phyloP scores from a whole-genome alignment of 2,888 invertebrate species.

The Leptinotarsa haldemani region DNA sequence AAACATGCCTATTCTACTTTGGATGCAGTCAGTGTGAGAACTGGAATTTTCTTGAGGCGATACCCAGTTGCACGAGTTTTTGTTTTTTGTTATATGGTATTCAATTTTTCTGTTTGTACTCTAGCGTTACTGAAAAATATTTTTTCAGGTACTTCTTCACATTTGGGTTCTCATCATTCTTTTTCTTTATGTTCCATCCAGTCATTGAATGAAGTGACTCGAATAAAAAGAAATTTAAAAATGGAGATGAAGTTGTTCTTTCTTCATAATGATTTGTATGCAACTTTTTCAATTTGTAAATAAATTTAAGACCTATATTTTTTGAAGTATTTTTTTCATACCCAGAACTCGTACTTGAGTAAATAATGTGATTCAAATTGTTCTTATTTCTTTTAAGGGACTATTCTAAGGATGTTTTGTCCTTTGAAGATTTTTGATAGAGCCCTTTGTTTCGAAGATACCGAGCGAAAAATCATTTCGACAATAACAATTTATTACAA shows the following conservation, averaged over 20 bases:
- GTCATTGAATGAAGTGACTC: constrained; percentile 38
- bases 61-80: constrained; percentile 86
- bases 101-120: constrained; percentile 17
- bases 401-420: too few relatives aligned
- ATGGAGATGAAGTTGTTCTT: not conserved
- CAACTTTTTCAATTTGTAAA: too few relatives aligned
- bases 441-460: too few relatives aligned
- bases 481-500: too few relatives aligned
- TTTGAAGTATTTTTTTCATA: too few relatives aligned
- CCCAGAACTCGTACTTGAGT: too few relatives aligned
- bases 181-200: constrained; percentile 71
- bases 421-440: too few relatives aligned
- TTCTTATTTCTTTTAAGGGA: too few relatives aligned
- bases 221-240: not conserved
- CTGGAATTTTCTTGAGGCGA: constrained; percentile 82
- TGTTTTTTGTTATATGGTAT: constrained; percentile 85
- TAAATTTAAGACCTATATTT: too few relatives aligned
- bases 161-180: constrained; percentile 86
- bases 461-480: too few relatives aligned
- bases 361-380: too few relatives aligned
- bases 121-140: constrained; percentile 18
- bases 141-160: constrained; percentile 77
- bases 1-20: constrained; percentile 82
- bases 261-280: too few relatives aligned
- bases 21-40: constrained; percentile 81